Conservation (phyloP, 2,888 invertebrate genomes). For the Drosophila suboccidentalis region DNA sequence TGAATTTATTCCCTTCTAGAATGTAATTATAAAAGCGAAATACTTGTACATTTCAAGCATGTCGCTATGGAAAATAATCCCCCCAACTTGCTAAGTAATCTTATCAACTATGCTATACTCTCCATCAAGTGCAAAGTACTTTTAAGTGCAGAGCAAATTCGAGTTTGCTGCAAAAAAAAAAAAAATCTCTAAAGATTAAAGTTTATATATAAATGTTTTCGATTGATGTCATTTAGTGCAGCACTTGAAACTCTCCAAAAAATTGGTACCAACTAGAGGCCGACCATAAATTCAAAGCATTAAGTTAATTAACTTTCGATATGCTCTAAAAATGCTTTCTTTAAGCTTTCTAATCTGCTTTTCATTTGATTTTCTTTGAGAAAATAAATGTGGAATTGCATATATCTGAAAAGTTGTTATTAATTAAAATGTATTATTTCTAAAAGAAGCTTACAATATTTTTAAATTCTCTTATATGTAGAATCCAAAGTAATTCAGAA, state of each 20-base stretch:
- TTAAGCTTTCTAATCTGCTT: slow-evolving; percentile 16
- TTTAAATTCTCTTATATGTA: too few relatives aligned
- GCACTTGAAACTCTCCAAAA: slow-evolving; percentile 16
- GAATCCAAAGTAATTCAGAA: too few relatives aligned
- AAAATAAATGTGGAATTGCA: not conserved
- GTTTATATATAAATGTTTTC: slow-evolving; percentile 1
- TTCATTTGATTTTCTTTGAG: not conserved
- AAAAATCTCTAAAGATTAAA: slow-evolving; percentile 20
- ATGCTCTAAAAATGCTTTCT: slow-evolving; percentile 27
- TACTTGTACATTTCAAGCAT: slow-evolving; percentile 16
- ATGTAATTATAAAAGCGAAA: slow-evolving; percentile 27
- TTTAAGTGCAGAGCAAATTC: slow-evolving; percentile 36
- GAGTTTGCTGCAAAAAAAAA: slow-evolving; percentile 27
- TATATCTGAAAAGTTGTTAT: not conserved
- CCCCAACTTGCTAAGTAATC: slow-evolving; percentile 51
- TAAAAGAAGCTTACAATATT: too few relatives aligned
- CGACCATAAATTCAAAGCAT: slow-evolving; percentile 19
- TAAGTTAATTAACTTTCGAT: slow-evolving; percentile 20
- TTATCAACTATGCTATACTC: slow-evolving; percentile 59
- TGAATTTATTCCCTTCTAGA: not conserved
- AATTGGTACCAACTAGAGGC: not conserved
- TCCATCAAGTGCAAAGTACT: slow-evolving; percentile 60
- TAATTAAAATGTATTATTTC: not conserved
- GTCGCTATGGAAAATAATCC: slow-evolving; percentile 32
- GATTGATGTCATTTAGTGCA: slow-evolving; percentile 17